These are phyloP conservation scores for Priocnemis perturbator DNA, from an alignment of 2,888 invertebrate species.

Conservation along the genomic window DNA sequence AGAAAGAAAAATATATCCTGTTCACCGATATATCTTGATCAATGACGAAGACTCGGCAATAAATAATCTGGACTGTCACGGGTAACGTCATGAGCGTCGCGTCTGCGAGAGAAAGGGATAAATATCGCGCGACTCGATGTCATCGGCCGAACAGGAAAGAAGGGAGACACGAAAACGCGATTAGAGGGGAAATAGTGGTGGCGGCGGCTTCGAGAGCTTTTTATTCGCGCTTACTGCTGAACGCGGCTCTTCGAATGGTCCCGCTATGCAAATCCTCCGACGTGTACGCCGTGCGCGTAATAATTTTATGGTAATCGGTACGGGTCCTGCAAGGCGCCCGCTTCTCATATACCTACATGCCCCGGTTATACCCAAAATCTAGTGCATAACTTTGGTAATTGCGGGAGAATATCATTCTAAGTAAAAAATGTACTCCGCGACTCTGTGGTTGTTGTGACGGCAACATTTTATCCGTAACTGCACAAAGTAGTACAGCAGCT, in stretches of 20 bases:
- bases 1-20: neutral
- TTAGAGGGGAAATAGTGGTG: constrained; percentile 41
- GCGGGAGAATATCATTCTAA: no score
- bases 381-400: no score
- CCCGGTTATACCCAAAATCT: no score
- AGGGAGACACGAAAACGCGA: constrained; percentile 46
- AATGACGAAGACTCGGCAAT: constrained; percentile 3
- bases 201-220: constrained; percentile 30
- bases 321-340: constrained; percentile 30
- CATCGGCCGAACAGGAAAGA: neutral
- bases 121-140: neutral
- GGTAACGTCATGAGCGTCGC: no score
- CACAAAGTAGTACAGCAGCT: no score
- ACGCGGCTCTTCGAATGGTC: constrained; percentile 30
- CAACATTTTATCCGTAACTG: no score
- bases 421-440: no score
- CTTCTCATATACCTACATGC: no score
- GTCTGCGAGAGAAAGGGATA: neutral
- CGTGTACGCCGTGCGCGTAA: constrained; percentile 45
- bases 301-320: constrained; percentile 59
- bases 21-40: no score
- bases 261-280: constrained; percentile 54
- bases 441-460: no score
- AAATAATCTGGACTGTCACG: constrained; percentile 10
- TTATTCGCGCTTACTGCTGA: constrained; percentile 37